phyloP scores from a whole-genome alignment of 2,113 vertebrate species.

The Sphyrna mokarran region DNA sequence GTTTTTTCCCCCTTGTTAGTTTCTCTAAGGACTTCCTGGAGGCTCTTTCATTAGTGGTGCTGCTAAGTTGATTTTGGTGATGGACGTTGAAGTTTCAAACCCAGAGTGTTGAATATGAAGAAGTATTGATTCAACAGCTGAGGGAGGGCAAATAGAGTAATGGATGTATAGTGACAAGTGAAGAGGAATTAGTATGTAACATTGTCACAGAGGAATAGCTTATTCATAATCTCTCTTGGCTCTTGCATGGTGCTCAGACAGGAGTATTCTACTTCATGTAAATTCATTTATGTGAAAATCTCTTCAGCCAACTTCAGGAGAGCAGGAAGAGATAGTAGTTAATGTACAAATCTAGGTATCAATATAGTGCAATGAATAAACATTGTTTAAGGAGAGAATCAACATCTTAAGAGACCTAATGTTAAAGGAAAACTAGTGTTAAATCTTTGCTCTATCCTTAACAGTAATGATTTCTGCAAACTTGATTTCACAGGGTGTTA shows the following conservation, averaged over 20 bases:
- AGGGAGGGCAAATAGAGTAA: too few relatives aligned
- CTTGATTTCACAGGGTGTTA: neutral
- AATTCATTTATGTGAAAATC: neutral
- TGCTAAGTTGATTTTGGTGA: too few relatives aligned
- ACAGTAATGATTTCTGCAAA: neutral
- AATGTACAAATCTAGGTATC: neutral
- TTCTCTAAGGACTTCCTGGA: too few relatives aligned
- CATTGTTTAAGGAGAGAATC: neutral
- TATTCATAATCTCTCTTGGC: neutral
- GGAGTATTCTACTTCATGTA: too few relatives aligned
- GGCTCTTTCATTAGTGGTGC: too few relatives aligned
- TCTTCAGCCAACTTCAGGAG: neutral
- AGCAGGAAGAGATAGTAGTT: too few relatives aligned
- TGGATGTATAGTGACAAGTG: too few relatives aligned
- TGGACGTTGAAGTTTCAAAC: too few relatives aligned
- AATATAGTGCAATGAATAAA: neutral
- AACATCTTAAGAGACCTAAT: neutral
- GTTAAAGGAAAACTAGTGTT: neutral
- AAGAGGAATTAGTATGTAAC: neutral
- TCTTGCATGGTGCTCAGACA: neutral
- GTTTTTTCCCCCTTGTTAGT: too few relatives aligned
- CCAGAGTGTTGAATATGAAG: too few relatives aligned
- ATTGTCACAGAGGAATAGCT: neutral
- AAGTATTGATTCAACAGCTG: too few relatives aligned
- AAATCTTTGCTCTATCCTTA: neutral